Evolutionary conservation across 2,888 invertebrate species (phyloP).

Genomic region (Polietes domitor): DNA sequence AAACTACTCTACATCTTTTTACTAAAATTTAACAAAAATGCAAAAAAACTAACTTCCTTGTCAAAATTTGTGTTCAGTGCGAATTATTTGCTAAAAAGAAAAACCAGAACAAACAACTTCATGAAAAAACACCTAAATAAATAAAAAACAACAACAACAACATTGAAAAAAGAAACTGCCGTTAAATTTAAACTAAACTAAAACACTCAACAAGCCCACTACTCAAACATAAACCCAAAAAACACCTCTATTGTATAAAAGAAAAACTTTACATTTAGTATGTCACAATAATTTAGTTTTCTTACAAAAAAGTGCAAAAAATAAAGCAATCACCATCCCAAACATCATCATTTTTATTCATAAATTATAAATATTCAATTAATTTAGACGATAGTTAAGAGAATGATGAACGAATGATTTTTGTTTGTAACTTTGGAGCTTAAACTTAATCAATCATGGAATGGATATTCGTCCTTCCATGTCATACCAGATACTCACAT

Average conservation of each 20-base stretch:
- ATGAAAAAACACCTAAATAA: not conserved
- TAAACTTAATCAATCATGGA: not conserved
- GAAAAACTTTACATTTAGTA: slow-evolving; percentile 7
- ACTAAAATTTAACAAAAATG: not conserved
- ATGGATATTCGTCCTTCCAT: not conserved
- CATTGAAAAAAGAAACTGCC: slow-evolving; percentile 57
- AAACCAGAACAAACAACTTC: not conserved
- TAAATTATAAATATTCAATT: not conserved
- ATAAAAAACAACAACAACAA: not conserved
- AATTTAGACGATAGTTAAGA: slow-evolving; percentile 19
- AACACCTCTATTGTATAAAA: slow-evolving; percentile 38
- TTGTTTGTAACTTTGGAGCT: slow-evolving; percentile 16
- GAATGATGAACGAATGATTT: slow-evolving; percentile 25
- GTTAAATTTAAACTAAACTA: slow-evolving; percentile 51
- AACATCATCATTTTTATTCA: slow-evolving; percentile 15
- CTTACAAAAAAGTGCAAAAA: not conserved
- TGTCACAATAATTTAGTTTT: slow-evolving; percentile 13
- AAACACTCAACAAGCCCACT: not conserved
- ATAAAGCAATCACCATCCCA: slow-evolving; percentile 39
- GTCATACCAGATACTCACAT: not conserved
- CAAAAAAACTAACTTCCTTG: not conserved
- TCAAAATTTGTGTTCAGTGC: slow-evolving; percentile 17
- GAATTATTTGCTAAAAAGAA: not conserved
- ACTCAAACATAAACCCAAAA: slow-evolving; percentile 30
- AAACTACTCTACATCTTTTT: not conserved